Base-by-base conservation (phyloP, 2,113 vertebrate genomes). In the Oceanodroma tethys region DNA sequence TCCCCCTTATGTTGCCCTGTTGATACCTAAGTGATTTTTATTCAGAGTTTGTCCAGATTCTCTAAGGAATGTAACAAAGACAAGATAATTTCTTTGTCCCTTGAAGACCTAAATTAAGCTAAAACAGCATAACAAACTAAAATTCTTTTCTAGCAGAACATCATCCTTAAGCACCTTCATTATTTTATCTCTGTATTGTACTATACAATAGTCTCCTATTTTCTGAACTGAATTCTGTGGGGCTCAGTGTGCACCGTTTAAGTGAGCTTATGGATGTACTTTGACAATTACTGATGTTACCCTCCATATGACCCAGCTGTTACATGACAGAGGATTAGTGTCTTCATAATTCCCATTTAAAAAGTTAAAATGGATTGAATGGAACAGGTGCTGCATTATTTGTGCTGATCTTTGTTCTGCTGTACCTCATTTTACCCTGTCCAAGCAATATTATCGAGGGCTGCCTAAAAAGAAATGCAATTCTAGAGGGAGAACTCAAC, bases 51-150 rank as follows among this genome's bases (percentile, higher is more conserved):
- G 59, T 81, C 42, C 76, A 81, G 56, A 65, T 82, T 59, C 82
- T 81, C 65, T 30, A 91, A 34, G 52, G 52, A 81, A 52, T 25
- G 6, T 60, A 93, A 79, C 29, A 81, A 70, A 90, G 45, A 79
- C 55, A 80, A 88, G 63, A 74, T 29, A 93, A 91, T 94, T 81
- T 75, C 20, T 93, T 91, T 95, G 55, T 84, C 80, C 67, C 68
- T 86, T 78, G 75, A 76, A 95, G 47, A 68, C 73, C 52, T 81
- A 90, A 95, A 74, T 87, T 86, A 93, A 96, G 55, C 52, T 86
- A 96, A 90, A 93, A 12, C 32, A 86, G 29, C 72, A 67, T 71
- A 59, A 71, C 38, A 84, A 93, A 67, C 53, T 63, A 83, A 83
- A 88, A 30, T 47, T 74, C 40, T 78, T 92, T 66, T 74, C 80